phyloP scores from a whole-genome alignment of 2,797 vertebrate species.

The Enteromius anoplus region DNA sequence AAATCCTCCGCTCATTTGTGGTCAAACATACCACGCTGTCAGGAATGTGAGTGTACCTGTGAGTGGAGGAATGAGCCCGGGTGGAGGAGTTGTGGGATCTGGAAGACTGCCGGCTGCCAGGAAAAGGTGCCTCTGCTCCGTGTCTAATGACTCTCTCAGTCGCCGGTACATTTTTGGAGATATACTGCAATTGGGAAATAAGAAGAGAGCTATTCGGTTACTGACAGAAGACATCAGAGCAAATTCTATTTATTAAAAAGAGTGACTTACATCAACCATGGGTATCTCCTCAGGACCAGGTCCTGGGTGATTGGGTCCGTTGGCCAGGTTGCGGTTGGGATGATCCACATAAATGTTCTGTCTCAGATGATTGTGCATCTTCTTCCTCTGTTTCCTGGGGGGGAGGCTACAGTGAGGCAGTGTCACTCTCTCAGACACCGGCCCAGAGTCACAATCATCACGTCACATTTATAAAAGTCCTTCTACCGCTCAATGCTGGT shows the following conservation, averaged over 20 bases:
- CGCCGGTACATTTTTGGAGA: conserved; percentile 93
- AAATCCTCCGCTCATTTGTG: conserved; percentile 4
- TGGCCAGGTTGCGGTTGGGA: conserved; percentile 91
- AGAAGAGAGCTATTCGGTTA: neutral
- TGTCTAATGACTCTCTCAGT: conserved; percentile 92
- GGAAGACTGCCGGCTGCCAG: conserved; percentile 93
- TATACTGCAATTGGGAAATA: conserved; percentile 80
- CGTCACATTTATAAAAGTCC: conserved; percentile 23
- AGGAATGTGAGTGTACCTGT: conserved; percentile 85
- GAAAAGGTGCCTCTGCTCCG: conserved; percentile 90
- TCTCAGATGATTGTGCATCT: conserved; percentile 95
- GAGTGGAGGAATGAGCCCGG: conserved; percentile 91
- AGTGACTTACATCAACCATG: conserved; percentile 88
- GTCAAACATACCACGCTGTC: neutral
- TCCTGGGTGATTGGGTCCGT: conserved; percentile 94
- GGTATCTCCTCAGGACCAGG: conserved; percentile 95
- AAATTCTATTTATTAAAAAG: neutral
- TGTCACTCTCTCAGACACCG: conserved; percentile 53
- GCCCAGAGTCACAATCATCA: conserved; percentile 44
- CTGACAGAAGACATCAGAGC: neutral
- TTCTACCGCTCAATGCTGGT: neutral
- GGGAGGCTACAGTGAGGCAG: conserved; percentile 63
- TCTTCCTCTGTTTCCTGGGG: conserved; percentile 93
- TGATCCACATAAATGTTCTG: conserved; percentile 97
- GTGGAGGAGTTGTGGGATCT: conserved; percentile 96